phyloP scores from a whole-genome alignment of 2,888 invertebrate species.

The Bombylius discolor region DNA sequence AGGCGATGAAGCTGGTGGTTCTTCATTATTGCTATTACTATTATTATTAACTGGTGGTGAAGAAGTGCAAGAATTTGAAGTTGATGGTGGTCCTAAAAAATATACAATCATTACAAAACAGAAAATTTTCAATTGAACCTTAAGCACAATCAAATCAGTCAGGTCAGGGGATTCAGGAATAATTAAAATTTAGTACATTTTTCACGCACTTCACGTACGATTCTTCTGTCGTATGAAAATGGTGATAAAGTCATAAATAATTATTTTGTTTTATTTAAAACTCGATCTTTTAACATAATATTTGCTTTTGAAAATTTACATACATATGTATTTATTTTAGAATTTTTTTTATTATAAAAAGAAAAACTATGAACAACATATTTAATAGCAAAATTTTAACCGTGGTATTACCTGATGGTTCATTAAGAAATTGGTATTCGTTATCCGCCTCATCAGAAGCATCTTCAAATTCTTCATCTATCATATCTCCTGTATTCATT shows the following conservation, averaged over 20 bases:
- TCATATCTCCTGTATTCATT: constrained; percentile 36
- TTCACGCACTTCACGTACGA: no score
- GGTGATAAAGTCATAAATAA: no score
- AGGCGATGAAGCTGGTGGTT: constrained; percentile 50
- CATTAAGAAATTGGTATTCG: constrained; percentile 41
- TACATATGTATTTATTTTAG: no score
- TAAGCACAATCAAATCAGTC: neutral
- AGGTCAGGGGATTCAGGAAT: no score
- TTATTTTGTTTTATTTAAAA: no score
- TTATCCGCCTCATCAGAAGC: constrained; percentile 64
- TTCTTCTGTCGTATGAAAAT: no score
- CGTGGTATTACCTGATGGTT: constrained; percentile 24
- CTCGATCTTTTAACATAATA: no score
- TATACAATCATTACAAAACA: neutral
- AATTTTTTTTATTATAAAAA: no score
- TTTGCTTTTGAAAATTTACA: no score
- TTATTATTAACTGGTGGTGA: constrained; percentile 41
- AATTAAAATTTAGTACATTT: no score
- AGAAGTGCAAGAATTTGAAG: constrained; percentile 50
- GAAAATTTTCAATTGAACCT: neutral
- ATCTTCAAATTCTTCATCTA: constrained; percentile 61
- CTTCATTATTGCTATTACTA: constrained; percentile 33
- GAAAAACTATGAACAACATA: no score
- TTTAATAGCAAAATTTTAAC: no score
- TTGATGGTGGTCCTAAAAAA: constrained; percentile 46